These are phyloP conservation scores for Anoplopoma fimbria DNA, from an alignment of 2,113 vertebrate species.

Conservation along the genomic window DNA sequence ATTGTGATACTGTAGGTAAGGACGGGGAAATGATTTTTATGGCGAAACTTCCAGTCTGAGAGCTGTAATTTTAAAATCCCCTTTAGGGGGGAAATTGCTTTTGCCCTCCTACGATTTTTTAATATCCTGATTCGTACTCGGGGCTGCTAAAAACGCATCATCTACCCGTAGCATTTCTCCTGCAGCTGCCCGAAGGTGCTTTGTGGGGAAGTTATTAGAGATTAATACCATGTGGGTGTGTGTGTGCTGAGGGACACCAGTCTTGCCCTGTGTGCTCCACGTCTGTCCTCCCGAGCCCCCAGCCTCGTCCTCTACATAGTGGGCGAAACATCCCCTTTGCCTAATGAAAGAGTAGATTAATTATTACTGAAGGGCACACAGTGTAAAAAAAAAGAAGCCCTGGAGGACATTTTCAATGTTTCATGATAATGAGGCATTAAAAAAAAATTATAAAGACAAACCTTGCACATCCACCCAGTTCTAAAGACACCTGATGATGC, in stretches of 20 bases:
- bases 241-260: slow-evolving; percentile 44
- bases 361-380: slow-evolving; percentile 80
- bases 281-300: slow-evolving; percentile 35
- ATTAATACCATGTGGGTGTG: slow-evolving; percentile 68
- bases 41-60: slow-evolving; percentile 56
- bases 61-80: slow-evolving; percentile 72
- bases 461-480: background rate
- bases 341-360: slow-evolving; percentile 72
- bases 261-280: slow-evolving; percentile 34
- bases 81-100: slow-evolving; percentile 82
- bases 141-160: slow-evolving; percentile 59
- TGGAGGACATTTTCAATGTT: slow-evolving; percentile 76
- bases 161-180: slow-evolving; percentile 50
- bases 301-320: slow-evolving; percentile 24
- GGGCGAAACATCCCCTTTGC: slow-evolving; percentile 46
- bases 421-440: slow-evolving; percentile 72
- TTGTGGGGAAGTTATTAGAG: slow-evolving; percentile 70
- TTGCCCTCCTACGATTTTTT: slow-evolving; percentile 80
- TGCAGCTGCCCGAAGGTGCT: slow-evolving; percentile 44
- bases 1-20: slow-evolving; percentile 34
- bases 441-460: background rate
- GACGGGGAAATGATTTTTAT: slow-evolving; percentile 55
- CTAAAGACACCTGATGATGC: slow-evolving; percentile 41
- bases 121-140: slow-evolving; percentile 78
- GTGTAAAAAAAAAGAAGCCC: slow-evolving; percentile 39